These are phyloP conservation scores for Lobophora halterata DNA, from an alignment of 2,888 invertebrate genomes.

Conservation along the genomic window DNA sequence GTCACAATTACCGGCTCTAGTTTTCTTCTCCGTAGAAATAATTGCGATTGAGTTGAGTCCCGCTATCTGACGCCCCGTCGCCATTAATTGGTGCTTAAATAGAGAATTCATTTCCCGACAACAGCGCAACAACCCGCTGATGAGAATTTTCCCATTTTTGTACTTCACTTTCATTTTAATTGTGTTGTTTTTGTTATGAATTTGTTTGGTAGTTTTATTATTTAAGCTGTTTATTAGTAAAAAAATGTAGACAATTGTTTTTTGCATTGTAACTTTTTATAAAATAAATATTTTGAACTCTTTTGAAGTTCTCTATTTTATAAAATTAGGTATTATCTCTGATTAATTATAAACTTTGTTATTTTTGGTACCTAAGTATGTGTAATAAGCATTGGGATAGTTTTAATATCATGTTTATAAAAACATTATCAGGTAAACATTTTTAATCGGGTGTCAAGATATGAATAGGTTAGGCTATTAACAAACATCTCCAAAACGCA, in stretches of 20 bases:
- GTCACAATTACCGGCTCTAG: slow-evolving; percentile 64
- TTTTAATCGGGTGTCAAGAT: too few species aligned
- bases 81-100: slow-evolving; percentile 68
- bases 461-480: too few species aligned
- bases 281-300: too few species aligned
- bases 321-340: too few species aligned
- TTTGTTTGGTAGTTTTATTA: slow-evolving; percentile 11
- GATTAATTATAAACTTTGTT: too few species aligned
- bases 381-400: too few species aligned
- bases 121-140: slow-evolving; percentile 29
- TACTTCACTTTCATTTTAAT: slow-evolving; percentile 27
- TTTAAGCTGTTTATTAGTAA: slow-evolving; percentile 2
- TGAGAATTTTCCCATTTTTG: slow-evolving; percentile 29
- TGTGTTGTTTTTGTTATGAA: slow-evolving; percentile 19
- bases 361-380: too few species aligned
- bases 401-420: too few species aligned
- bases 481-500: slow-evolving; percentile 37
- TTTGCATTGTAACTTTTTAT: too few species aligned
- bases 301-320: too few species aligned
- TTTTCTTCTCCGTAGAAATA: slow-evolving; percentile 68
- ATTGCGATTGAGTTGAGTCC: slow-evolving; percentile 70
- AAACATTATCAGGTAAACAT: slow-evolving; percentile 17
- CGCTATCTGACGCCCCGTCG: slow-evolving; percentile 57
- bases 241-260: too few species aligned
- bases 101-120: slow-evolving; percentile 54